phyloP scores from a whole-genome alignment of 2,888 invertebrate species.

The Hipparchia semele region DNA sequence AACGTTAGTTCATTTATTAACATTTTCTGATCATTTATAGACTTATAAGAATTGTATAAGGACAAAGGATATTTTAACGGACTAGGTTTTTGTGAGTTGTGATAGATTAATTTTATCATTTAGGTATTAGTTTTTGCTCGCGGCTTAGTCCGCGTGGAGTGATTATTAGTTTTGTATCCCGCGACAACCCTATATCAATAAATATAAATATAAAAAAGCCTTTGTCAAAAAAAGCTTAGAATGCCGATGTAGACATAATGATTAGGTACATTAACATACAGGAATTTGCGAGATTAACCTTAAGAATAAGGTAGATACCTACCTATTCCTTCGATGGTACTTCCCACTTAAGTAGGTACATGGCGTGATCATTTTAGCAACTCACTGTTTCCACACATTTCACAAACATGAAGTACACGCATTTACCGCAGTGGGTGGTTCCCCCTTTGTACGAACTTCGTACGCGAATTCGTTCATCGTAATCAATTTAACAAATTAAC shows the following conservation, averaged over 20 bases:
- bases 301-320: no score
- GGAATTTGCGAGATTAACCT: not conserved
- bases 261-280: not conserved
- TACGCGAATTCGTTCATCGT: slow-evolving; percentile 1
- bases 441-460: slow-evolving; percentile 3
- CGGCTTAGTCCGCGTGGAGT: no score
- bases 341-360: no score
- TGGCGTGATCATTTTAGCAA: slow-evolving; percentile 1
- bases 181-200: no score
- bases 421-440: slow-evolving; percentile 3
- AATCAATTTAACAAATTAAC: slow-evolving; percentile 14
- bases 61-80: no score
- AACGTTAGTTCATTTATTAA: slow-evolving; percentile 6
- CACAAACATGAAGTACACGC: not conserved
- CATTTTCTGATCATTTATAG: not conserved
- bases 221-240: not conserved
- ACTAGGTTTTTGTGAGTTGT: no score
- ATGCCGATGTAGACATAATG: not conserved
- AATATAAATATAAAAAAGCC: not conserved
- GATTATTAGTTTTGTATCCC: no score
- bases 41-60: not conserved
- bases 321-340: no score
- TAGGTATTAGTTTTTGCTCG: no score
- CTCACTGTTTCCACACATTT: slow-evolving; percentile 12
- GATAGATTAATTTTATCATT: no score